phyloP scores from a whole-genome alignment of 53 echinoderm and acorn worm genomes.

The Actinopyga echinites region DNA sequence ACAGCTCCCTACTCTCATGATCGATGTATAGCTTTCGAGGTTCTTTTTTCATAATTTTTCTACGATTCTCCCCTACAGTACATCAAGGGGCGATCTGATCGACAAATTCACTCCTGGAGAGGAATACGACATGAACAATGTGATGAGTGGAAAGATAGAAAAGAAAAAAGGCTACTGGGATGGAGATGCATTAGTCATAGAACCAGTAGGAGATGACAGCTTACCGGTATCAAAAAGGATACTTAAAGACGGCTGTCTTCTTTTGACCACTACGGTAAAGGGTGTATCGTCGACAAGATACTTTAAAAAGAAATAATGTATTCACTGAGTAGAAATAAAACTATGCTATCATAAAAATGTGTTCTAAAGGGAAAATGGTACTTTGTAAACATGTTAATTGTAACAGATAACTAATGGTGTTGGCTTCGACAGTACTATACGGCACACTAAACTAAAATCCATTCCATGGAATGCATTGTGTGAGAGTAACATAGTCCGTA shows the following conservation, averaged over 20 bases:
- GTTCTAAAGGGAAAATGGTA: no score
- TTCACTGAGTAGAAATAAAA: no score
- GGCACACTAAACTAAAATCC: no score
- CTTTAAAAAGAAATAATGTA: slow-evolving; percentile 41
- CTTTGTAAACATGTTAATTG: no score
- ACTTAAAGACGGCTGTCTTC: slow-evolving; percentile 13
- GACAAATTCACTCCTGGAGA: slow-evolving; percentile 19
- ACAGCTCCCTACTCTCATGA: no score
- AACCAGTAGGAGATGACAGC: slow-evolving; percentile 23
- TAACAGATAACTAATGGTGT: no score
- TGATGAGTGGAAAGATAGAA: slow-evolving; percentile 19
- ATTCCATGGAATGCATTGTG: no score
- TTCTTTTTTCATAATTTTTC: no score
- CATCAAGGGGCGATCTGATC: slow-evolving; percentile 19
- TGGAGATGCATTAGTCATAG: slow-evolving; percentile 49
- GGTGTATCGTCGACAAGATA: slow-evolving; percentile 43
- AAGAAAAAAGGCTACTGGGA: slow-evolving; percentile 57
- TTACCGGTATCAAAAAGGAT: slow-evolving; percentile 33
- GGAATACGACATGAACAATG: slow-evolving; percentile 31
- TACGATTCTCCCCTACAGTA: neutral
- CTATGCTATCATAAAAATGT: no score
- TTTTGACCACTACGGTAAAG: slow-evolving; percentile 43
- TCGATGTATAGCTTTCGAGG: no score
- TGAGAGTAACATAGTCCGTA: no score
- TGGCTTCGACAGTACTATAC: no score